Percentiles rank a stretch among this genome's conserved stretches.
These are phyloP conservation scores for Protodeltote pygarga DNA, from an alignment of 2,888 invertebrate species.

Conservation along the genomic window DNA sequence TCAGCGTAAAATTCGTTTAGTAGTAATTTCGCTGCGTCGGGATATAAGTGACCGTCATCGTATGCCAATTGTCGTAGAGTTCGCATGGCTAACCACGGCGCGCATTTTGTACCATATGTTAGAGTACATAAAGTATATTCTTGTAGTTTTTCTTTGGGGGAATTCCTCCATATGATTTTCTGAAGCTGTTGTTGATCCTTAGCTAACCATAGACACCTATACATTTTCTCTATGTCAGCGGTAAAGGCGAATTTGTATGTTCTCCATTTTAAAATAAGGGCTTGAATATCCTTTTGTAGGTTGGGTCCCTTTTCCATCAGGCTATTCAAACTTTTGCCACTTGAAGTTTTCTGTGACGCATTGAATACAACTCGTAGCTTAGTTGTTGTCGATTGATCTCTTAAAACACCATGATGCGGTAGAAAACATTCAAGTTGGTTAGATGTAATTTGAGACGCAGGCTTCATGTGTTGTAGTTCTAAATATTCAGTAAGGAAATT, in stretches of 20 bases:
- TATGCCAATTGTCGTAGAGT: conserved; percentile 9
- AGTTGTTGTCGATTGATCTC: conserved; percentile 1
- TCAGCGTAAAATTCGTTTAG: not conserved
- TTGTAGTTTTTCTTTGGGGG: not conserved
- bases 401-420: not conserved
- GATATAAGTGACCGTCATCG: conserved; percentile 1
- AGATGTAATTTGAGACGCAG: not conserved
- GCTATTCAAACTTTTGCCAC: not conserved
- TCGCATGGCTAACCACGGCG: conserved; percentile 20
- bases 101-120: conserved; percentile 11
- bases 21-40: not conserved
- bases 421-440: not conserved
- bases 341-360: not conserved
- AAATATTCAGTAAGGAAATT: conserved; percentile 5
- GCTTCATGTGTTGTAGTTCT: conserved; percentile 7
- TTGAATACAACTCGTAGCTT: conserved; percentile 2
- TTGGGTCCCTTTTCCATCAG: conserved; percentile 4
- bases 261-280: conserved; percentile 2
- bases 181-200: conserved; percentile 1
- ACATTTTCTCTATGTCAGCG: conserved; percentile 9
- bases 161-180: conserved; percentile 8
- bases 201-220: conserved; percentile 1
- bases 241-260: not conserved
- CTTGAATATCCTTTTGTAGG: conserved; percentile 1
- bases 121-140: conserved; percentile 9